phyloP scores from a whole-genome alignment of 1,140 invertebrate species.

The Lepidotrigona ventralis region DNA sequence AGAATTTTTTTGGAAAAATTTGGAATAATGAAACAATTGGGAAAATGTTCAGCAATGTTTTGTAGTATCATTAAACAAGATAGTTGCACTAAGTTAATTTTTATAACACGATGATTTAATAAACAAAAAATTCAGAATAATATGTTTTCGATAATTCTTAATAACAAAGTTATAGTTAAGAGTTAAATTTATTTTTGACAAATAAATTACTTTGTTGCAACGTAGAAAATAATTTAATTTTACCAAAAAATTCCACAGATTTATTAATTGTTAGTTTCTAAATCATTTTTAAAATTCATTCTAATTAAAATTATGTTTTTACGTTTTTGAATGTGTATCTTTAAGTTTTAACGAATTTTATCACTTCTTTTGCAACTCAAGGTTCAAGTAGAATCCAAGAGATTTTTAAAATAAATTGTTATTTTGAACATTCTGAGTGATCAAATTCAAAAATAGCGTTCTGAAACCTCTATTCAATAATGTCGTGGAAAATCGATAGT shows the following conservation, averaged over 20 bases:
- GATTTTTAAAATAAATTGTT: background rate
- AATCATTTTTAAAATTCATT: background rate
- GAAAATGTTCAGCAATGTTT: too few species aligned
- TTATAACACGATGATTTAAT: background rate
- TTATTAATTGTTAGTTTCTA: background rate
- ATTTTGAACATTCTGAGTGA: background rate
- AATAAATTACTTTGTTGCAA: background rate
- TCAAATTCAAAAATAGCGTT: too few species aligned
- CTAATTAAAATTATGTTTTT: background rate
- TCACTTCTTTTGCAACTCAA: background rate
- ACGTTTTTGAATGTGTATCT: background rate
- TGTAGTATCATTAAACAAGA: background rate
- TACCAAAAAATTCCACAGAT: background rate
- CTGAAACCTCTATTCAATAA: too few species aligned
- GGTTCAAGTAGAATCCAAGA: background rate
- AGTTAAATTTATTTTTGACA: background rate
- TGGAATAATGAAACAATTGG: too few species aligned
- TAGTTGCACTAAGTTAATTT: background rate
- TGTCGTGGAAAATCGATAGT: constrained; percentile 8
- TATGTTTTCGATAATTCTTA: too few species aligned
- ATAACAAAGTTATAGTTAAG: background rate
- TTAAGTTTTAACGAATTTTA: background rate
- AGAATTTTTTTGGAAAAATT: too few species aligned
- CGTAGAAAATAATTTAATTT: background rate
- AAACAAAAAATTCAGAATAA: background rate